These are phyloP conservation scores for Ia io DNA, from an alignment of 2,113 vertebrate species.

Conservation along the genomic window DNA sequence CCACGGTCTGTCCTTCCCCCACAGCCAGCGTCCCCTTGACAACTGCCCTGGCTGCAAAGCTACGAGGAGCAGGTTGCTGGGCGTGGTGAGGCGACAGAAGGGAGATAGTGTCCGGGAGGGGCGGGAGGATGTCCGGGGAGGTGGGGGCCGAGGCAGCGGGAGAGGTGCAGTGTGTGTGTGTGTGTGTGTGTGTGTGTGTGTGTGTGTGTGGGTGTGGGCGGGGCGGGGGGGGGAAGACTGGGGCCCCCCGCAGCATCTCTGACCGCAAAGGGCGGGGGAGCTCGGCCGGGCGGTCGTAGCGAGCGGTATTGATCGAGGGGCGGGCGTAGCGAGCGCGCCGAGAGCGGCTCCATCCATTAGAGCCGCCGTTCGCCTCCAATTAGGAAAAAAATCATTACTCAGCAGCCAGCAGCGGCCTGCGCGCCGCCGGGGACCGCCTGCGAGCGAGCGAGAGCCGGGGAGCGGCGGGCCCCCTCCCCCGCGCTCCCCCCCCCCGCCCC, in stretches of 20 bases:
- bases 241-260: conserved; percentile 80
- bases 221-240: background rate
- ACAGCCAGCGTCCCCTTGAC: background rate
- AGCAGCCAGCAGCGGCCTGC: conserved; percentile 86
- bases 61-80: conserved; percentile 54
- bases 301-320: conserved; percentile 88
- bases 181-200: conserved; percentile 21
- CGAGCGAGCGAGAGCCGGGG: conserved; percentile 77
- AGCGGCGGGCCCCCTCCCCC: conserved; percentile 61
- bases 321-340: conserved; percentile 82
- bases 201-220: too few relatives aligned
- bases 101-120: background rate
- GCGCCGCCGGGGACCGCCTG: conserved; percentile 81
- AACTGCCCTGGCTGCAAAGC: conserved; percentile 66
- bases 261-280: conserved; percentile 87
- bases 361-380: conserved; percentile 87
- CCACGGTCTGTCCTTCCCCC: background rate
- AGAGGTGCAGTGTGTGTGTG: conserved; percentile 65
- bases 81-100: conserved; percentile 29
- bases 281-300: conserved; percentile 82
- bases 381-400: conserved; percentile 90
- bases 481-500: conserved; percentile 65
- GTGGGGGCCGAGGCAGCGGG: conserved; percentile 73
- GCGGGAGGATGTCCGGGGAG: background rate
- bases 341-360: conserved; percentile 89